Percentiles rank a stretch among this genome's conserved stretches.
Conservation (phyloP, 2,888 invertebrate genomes). For the Nemurella pictetii region DNA sequence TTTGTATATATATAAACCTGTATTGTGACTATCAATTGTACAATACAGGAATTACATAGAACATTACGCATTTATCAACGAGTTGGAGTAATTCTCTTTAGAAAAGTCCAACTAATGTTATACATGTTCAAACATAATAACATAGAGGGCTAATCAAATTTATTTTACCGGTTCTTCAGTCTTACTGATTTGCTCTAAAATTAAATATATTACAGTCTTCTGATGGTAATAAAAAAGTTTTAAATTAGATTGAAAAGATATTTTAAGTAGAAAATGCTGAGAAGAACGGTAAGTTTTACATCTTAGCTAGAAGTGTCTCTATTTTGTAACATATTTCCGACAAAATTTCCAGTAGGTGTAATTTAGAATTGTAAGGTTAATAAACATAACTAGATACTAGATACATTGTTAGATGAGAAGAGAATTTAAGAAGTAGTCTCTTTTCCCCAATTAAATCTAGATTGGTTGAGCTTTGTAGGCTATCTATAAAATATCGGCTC, state of each 20-base stretch:
- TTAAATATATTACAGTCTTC: background rate
- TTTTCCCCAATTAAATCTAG: too few species aligned
- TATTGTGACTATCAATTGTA: background rate
- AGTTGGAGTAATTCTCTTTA: background rate
- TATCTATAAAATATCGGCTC: too few species aligned
- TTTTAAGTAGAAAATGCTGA: background rate
- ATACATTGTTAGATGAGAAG: too few species aligned
- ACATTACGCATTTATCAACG: background rate
- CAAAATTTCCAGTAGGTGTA: too few species aligned
- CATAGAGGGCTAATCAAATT: background rate
- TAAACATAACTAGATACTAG: too few species aligned
- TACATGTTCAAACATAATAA: background rate
- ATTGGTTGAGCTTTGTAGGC: too few species aligned
- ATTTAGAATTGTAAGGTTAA: too few species aligned
- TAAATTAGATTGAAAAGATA: background rate
- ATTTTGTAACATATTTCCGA: too few species aligned
- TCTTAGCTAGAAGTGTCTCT: too few species aligned
- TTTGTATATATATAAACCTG: background rate
- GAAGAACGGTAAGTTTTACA: too few species aligned
- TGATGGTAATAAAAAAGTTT: background rate
- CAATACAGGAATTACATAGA: background rate
- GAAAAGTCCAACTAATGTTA: background rate
- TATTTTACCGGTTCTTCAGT: background rate
- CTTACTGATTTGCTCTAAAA: constrained; percentile 5
- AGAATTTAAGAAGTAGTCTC: too few species aligned